These are phyloP conservation scores for Onychostoma macrolepis DNA, from an alignment of 2,113 vertebrate genomes.

Conservation along the genomic window DNA sequence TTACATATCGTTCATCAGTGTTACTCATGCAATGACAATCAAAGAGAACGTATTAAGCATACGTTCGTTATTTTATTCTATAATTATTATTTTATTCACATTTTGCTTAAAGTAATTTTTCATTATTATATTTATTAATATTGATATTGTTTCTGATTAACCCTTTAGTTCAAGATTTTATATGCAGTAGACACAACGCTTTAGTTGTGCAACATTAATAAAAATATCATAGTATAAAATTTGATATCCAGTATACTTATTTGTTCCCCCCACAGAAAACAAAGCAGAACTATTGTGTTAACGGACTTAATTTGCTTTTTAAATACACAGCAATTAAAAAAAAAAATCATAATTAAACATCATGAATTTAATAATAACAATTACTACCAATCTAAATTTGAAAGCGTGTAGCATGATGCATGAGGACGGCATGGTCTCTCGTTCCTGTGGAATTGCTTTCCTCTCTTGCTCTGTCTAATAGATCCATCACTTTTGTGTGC, in stretches of 20 bases:
- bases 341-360: background rate
- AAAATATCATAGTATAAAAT: background rate
- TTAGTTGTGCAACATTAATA: background rate
- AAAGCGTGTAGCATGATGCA: background rate
- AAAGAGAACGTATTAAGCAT: background rate
- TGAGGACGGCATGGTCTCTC: background rate
- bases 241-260: background rate
- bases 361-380: background rate
- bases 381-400: background rate
- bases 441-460: background rate
- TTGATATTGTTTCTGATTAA: background rate
- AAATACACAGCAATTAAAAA: background rate
- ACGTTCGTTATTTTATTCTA: background rate
- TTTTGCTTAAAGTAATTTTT: background rate
- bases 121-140: background rate
- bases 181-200: background rate
- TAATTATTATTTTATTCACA: background rate
- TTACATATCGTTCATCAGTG: background rate
- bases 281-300: background rate
- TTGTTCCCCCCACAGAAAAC: background rate
- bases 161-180: background rate
- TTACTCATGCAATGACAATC: background rate
- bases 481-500: background rate
- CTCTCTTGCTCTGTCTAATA: conserved; percentile 1
- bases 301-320: background rate